Evolutionary conservation across 2,888 invertebrate genomes (phyloP).

Genomic region (Platycheirus albimanus): DNA sequence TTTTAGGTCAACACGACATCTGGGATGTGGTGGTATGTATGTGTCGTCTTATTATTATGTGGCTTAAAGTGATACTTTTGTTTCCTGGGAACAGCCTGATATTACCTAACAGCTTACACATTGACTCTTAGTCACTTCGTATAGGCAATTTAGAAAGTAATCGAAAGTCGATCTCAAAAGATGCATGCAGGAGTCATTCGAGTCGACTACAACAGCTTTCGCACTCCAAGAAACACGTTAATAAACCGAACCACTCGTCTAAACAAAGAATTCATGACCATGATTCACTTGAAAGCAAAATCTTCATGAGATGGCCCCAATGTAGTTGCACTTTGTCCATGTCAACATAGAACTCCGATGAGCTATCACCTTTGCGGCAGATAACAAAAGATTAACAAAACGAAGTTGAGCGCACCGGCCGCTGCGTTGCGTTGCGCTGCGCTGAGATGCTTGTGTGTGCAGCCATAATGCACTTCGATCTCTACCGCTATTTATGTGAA

Average conservation of each 20-base stretch:
- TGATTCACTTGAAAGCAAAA: conserved; percentile 28
- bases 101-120: conserved; percentile 27
- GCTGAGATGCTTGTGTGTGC: neutral
- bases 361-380: too few relatives aligned
- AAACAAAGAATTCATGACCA: conserved; percentile 37
- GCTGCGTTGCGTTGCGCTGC: conserved; percentile 9
- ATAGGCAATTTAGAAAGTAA: conserved; percentile 36
- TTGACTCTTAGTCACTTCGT: conserved; percentile 17
- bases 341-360: conserved; percentile 1
- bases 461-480: too few relatives aligned
- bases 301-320: too few relatives aligned
- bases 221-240: conserved; percentile 13
- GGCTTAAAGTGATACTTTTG: neutral
- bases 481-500: neutral
- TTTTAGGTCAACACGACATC: conserved; percentile 34
- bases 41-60: conserved; percentile 17
- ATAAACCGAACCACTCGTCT: conserved; percentile 6
- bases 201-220: conserved; percentile 54
- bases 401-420: neutral
- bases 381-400: conserved; percentile 1
- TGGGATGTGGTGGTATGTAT: conserved; percentile 12
- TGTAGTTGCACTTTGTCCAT: conserved; percentile 3
- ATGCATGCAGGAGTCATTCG: conserved; percentile 26
- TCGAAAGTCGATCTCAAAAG: conserved; percentile 43
- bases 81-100: neutral